Percentiles rank a stretch among this genome's conserved stretches.
phyloP scores from a whole-genome alignment of 2,113 vertebrate species.

The Leucosticte australis region DNA sequence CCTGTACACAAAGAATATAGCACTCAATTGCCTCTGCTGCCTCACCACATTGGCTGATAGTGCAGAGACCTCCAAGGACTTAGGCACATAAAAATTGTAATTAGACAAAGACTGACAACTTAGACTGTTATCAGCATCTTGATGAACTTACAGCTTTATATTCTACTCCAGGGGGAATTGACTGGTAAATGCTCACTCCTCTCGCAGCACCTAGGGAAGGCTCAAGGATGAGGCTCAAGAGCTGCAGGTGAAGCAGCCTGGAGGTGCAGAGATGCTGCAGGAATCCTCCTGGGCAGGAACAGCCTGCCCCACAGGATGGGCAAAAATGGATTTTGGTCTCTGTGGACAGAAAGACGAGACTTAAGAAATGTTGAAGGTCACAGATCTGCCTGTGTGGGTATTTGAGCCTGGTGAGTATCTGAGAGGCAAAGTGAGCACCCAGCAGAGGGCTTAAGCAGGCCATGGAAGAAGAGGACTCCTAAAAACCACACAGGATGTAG shows the following conservation, averaged over 20 bases:
- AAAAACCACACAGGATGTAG: background rate
- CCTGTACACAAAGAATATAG: background rate
- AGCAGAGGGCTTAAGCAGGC: constrained; percentile 10
- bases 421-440: background rate
- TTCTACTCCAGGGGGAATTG: background rate
- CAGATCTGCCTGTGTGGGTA: background rate
- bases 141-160: background rate
- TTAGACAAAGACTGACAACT: background rate
- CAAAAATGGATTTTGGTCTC: background rate
- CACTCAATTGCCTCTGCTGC: background rate
- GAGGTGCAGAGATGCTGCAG: background rate
- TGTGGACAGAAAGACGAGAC: background rate
- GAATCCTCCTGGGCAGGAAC: background rate
- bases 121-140: background rate
- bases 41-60: background rate
- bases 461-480: background rate
- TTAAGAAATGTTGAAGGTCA: background rate
- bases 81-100: background rate
- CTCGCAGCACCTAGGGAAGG: background rate
- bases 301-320: background rate
- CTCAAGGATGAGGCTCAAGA: fast-evolving
- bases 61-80: background rate
- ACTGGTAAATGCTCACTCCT: background rate
- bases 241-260: background rate
- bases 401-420: background rate